phyloP scores from a whole-genome alignment of 2,797 vertebrate species.

The Peromyscus nudipes region DNA sequence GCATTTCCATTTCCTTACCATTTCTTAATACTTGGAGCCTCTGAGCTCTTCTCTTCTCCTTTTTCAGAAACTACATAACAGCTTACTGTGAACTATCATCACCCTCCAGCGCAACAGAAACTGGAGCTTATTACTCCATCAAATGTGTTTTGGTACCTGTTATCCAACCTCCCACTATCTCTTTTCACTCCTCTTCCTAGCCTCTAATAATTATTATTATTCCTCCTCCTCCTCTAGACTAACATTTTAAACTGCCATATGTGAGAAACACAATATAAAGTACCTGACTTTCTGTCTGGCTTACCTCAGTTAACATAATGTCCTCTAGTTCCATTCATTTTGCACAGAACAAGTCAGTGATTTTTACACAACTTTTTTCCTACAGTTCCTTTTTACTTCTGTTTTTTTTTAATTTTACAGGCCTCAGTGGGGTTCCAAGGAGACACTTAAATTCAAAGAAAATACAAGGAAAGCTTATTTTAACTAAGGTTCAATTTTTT shows the following conservation, averaged over 20 bases:
- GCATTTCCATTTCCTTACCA: background rate
- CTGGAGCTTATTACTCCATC: background rate
- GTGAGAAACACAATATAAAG: background rate
- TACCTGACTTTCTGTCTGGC: background rate
- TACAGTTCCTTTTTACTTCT: slow-evolving; percentile 33
- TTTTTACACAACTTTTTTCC: slow-evolving; percentile 42
- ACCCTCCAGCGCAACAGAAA: too few species aligned
- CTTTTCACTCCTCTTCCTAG: background rate
- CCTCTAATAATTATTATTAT: background rate
- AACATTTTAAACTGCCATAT: background rate
- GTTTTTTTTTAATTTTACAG: background rate
- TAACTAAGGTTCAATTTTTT: background rate
- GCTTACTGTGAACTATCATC: background rate
- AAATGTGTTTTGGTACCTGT: background rate
- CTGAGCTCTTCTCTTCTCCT: background rate
- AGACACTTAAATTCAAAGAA: slow-evolving; percentile 60
- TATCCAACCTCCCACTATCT: background rate
- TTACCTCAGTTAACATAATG: background rate
- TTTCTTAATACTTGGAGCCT: background rate
- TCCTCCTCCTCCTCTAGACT: background rate
- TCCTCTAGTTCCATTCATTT: background rate
- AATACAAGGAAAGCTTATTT: slow-evolving; percentile 1
- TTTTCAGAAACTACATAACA: background rate
- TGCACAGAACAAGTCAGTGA: background rate
- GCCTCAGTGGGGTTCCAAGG: background rate